Percentiles rank a stretch among this genome's conserved stretches.
Conservation (phyloP, 2,888 invertebrate genomes). For the Phorcus lineatus region DNA sequence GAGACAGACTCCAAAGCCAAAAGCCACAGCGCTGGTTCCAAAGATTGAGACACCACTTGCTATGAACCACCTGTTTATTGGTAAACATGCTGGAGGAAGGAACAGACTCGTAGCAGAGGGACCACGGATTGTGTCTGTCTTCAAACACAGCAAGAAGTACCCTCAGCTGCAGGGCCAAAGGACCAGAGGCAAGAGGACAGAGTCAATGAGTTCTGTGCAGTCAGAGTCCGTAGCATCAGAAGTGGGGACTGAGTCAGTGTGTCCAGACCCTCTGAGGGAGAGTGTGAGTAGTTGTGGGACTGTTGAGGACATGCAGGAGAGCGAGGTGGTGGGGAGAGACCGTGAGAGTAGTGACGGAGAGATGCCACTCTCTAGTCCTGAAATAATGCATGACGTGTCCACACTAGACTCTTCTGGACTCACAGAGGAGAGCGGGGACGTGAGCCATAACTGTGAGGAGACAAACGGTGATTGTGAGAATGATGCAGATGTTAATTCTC, state of each 20-base stretch:
- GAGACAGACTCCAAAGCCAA: conserved; percentile 41
- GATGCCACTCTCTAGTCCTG: background rate
- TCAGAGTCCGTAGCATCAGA: background rate
- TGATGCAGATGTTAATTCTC: background rate
- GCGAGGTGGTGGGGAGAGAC: background rate
- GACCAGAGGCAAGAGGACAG: background rate
- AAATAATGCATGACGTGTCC: background rate
- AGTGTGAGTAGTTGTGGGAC: conserved; percentile 4
- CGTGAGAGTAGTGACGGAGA: background rate
- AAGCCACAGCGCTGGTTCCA: conserved; percentile 57
- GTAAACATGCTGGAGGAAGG: conserved; percentile 51
- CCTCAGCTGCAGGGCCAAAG: background rate
- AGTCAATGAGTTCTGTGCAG: background rate
- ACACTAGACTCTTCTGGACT: background rate
- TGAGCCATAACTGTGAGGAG: background rate
- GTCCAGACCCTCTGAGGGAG: background rate
- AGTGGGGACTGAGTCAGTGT: too few relatives aligned
- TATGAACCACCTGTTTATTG: conserved; percentile 74
- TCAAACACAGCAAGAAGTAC: conserved; percentile 32
- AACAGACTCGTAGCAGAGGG: conserved; percentile 68
- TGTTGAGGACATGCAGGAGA: background rate
- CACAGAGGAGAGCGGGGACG: background rate
- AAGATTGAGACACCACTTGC: conserved; percentile 69
- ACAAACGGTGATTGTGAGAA: background rate
- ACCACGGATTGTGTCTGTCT: conserved; percentile 63